Conservation (phyloP, 2,888 invertebrate species). For the Drosophila siamana region DNA sequence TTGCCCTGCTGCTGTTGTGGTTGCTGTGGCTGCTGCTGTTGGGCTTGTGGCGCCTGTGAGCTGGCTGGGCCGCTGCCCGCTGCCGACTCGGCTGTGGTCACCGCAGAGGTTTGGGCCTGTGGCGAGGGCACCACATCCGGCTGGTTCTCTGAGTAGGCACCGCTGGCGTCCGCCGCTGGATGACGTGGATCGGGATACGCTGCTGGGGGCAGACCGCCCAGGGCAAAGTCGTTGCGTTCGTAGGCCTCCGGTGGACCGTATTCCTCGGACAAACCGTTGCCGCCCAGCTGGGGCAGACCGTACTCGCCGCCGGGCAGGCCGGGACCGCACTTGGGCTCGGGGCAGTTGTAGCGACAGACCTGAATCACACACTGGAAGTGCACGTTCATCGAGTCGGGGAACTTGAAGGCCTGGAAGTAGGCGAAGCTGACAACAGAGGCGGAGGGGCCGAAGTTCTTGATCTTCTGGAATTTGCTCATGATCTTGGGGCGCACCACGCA, state of each 20-base stretch:
- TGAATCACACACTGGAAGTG: slow-evolving; percentile 98
- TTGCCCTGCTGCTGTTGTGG: slow-evolving; percentile 85
- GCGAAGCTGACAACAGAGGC: slow-evolving; percentile 97
- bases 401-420: slow-evolving; percentile 98
- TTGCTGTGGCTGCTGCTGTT: slow-evolving; percentile 82
- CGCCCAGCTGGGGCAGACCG: slow-evolving; percentile 87
- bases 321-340: slow-evolving; percentile 94
- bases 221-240: slow-evolving; percentile 89
- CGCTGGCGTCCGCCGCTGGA: slow-evolving; percentile 93
- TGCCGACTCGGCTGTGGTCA: slow-evolving; percentile 88
- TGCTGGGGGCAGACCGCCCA: slow-evolving; percentile 91
- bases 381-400: slow-evolving; percentile 98
- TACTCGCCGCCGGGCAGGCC: slow-evolving; percentile 88
- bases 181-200: slow-evolving; percentile 95
- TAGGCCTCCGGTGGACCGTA: slow-evolving; percentile 87
- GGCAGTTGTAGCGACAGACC: slow-evolving; percentile 96
- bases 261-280: slow-evolving; percentile 88
- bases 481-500: slow-evolving; percentile 97
- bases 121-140: slow-evolving; percentile 93
- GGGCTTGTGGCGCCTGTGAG: slow-evolving; percentile 86
- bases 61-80: slow-evolving; percentile 85
- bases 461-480: slow-evolving; percentile 98
- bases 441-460: slow-evolving; percentile 97
- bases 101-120: slow-evolving; percentile 91
- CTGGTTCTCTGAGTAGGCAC: slow-evolving; percentile 93